Evolutionary conservation across 1,140 invertebrate species (phyloP).

Genomic region (Trissolcus basalis): DNA sequence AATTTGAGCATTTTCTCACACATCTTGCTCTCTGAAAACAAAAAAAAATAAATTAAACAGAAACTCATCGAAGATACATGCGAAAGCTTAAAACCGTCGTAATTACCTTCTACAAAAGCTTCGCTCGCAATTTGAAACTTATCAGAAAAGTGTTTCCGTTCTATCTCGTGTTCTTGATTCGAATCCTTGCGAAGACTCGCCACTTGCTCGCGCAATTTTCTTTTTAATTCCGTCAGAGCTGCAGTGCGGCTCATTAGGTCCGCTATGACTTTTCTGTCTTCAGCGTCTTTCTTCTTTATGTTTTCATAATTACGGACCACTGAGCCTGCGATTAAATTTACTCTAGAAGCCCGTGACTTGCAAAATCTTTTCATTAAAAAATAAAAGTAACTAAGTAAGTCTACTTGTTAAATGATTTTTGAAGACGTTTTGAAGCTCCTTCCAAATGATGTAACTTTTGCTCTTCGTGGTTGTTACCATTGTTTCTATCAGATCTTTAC

Average conservation of each 20-base stretch:
- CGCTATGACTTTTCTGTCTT: slow-evolving; percentile 59
- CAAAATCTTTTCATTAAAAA: too few relatives aligned
- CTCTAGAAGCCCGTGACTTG: not conserved
- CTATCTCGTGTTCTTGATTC: slow-evolving; percentile 49
- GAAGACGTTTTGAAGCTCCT: slow-evolving; percentile 53
- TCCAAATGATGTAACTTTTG: slow-evolving; percentile 35
- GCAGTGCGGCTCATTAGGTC: slow-evolving; percentile 54
- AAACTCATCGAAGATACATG: not conserved
- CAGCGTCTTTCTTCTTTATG: slow-evolving; percentile 62
- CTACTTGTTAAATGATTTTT: slow-evolving; percentile 63
- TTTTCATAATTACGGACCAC: slow-evolving; percentile 58
- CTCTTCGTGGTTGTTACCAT: slow-evolving; percentile 47
- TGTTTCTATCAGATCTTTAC: slow-evolving; percentile 46
- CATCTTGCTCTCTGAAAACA: slow-evolving; percentile 54
- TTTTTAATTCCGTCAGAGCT: slow-evolving; percentile 56
- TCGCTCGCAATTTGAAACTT: slow-evolving; percentile 53
- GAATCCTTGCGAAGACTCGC: slow-evolving; percentile 29
- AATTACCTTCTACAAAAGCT: slow-evolving; percentile 54
- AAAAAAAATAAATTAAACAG: not conserved
- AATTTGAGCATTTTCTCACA: slow-evolving; percentile 58
- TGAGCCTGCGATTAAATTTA: slow-evolving; percentile 6
- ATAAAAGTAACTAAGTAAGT: too few relatives aligned
- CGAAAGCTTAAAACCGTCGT: not conserved
- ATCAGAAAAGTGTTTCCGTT: slow-evolving; percentile 56
- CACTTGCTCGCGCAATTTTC: slow-evolving; percentile 60